Evolutionary conservation across 2,797 vertebrate genomes (phyloP).

Genomic region (Oryzias dopingdopingensis): DNA sequence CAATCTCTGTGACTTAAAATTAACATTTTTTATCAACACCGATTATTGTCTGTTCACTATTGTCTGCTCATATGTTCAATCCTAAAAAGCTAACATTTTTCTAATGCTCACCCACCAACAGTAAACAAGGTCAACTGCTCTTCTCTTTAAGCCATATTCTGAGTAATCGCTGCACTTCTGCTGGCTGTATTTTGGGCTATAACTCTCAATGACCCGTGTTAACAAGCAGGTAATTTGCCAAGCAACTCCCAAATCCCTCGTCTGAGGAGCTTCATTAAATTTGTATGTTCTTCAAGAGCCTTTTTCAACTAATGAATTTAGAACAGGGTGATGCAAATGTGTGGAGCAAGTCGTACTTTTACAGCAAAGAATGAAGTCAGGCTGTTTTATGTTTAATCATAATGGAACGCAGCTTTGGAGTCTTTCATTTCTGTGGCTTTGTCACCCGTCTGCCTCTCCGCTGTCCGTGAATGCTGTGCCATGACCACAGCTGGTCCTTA

Average conservation of each 20-base stretch:
- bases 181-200: constrained; percentile 46
- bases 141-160: constrained; percentile 34
- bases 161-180: constrained; percentile 38
- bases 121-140: constrained; percentile 64
- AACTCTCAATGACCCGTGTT: constrained; percentile 61
- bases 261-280: constrained; percentile 73
- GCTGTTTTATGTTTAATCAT: background rate
- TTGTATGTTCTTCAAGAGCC: constrained; percentile 67
- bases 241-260: constrained; percentile 72
- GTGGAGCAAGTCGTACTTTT: constrained; percentile 21
- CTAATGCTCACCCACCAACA: constrained; percentile 52
- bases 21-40: background rate
- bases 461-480: constrained; percentile 42
- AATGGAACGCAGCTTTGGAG: background rate
- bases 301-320: constrained; percentile 66
- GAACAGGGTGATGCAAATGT: constrained; percentile 34
- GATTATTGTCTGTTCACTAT: background rate
- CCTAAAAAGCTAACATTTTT: constrained; percentile 24
- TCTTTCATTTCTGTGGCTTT: constrained; percentile 9
- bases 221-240: constrained; percentile 79
- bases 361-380: constrained; percentile 4
- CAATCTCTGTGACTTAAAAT: constrained; percentile 2
- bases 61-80: constrained; percentile 13
- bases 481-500: constrained; percentile 67
- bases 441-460: background rate